phyloP scores from a whole-genome alignment of 2,797 vertebrate genomes.

The Enoplosus armatus region DNA sequence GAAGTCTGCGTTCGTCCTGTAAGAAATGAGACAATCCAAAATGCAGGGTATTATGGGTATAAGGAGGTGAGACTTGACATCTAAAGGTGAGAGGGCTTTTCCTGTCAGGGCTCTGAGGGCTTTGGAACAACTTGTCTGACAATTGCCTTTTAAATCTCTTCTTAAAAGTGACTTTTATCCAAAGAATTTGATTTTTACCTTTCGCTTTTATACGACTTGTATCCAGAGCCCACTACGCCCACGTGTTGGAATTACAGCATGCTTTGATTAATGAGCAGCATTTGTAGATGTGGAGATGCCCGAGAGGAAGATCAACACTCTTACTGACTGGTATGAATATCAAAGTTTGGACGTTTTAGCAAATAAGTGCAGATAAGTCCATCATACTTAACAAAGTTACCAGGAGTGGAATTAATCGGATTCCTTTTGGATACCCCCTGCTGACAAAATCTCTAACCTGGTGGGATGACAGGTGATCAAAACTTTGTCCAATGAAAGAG shows the following conservation, averaged over 20 bases:
- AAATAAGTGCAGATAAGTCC: constrained; percentile 52
- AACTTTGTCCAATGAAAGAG: constrained; percentile 2
- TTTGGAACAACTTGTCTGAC: constrained; percentile 20
- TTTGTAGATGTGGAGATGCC: constrained; percentile 34
- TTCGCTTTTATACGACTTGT: constrained; percentile 2
- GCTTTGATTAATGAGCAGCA: constrained; percentile 13
- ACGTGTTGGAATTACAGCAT: neutral
- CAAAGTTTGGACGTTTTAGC: constrained; percentile 22
- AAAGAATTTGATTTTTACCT: constrained; percentile 5
- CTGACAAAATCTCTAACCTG: constrained; percentile 60
- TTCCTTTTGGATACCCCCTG: constrained; percentile 64
- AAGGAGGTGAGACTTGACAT: constrained; percentile 11
- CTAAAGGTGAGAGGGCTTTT: constrained; percentile 26
- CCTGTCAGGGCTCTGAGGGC: constrained; percentile 23
- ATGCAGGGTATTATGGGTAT: constrained; percentile 10
- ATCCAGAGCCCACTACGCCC: neutral
- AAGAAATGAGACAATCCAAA: neutral
- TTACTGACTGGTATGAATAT: neutral
- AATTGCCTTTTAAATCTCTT: constrained; percentile 46
- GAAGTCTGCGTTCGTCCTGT: neutral
- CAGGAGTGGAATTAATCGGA: constrained; percentile 55
- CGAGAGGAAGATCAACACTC: constrained; percentile 18
- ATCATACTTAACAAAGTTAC: constrained; percentile 65
- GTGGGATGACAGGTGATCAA: constrained; percentile 34
- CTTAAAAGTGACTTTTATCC: constrained; percentile 30